Conservation (phyloP, 1,140 invertebrate species). For the Lepidurus arcticus region DNA sequence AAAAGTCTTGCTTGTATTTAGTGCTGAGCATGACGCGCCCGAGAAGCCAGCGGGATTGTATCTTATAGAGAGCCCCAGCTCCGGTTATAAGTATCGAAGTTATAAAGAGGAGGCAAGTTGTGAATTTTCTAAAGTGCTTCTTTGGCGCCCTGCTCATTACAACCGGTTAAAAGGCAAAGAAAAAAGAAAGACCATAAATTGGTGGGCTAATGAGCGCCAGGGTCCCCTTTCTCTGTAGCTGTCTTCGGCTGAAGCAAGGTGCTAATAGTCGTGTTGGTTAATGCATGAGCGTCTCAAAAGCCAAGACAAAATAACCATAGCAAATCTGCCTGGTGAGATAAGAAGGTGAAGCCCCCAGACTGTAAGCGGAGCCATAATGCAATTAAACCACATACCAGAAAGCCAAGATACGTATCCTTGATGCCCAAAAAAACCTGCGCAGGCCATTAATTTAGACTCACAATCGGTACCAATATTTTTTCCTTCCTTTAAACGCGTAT, state of each 20-base stretch:
- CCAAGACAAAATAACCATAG: not conserved
- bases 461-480: too few relatives aligned
- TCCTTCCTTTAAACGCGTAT: too few relatives aligned
- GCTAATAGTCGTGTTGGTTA: constrained; percentile 19
- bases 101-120: not conserved
- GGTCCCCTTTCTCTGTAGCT: not conserved
- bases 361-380: not conserved
- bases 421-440: too few relatives aligned
- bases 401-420: not conserved
- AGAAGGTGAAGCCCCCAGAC: not conserved
- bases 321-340: not conserved
- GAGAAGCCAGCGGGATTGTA: too few relatives aligned
- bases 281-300: not conserved
- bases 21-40: not conserved
- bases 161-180: not conserved
- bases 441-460: too few relatives aligned
- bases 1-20: not conserved
- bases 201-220: constrained; percentile 10
- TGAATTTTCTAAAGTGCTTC: constrained; percentile 16
- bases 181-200: not conserved
- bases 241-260: not conserved
- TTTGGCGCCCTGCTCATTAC: constrained; percentile 14
- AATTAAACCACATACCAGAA: not conserved
- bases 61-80: not conserved
- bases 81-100: not conserved